phyloP scores from a whole-genome alignment of 2,888 invertebrate species.

The Ephialtes manifestator region DNA sequence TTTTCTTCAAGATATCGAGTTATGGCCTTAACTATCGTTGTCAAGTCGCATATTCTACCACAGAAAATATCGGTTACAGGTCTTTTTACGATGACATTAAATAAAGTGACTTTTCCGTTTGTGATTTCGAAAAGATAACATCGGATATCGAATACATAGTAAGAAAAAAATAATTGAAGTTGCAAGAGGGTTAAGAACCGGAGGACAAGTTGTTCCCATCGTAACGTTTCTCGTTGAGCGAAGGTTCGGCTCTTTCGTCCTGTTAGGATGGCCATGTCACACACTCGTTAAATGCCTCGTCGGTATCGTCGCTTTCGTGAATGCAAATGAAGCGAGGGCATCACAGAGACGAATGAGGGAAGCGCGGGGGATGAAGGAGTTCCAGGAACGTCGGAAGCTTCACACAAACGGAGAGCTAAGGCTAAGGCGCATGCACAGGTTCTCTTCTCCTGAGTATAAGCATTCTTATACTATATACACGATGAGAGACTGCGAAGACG shows the following conservation, averaged over 20 bases:
- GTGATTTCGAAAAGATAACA: too few relatives aligned
- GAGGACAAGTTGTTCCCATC: neutral
- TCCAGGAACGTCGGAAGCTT: constrained; percentile 76
- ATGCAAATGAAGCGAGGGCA: constrained; percentile 76
- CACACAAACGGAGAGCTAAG: constrained; percentile 66
- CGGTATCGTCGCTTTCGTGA: constrained; percentile 72
- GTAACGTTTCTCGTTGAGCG: constrained; percentile 24
- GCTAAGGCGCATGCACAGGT: constrained; percentile 61
- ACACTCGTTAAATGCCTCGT: constrained; percentile 62
- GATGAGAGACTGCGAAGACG: constrained; percentile 53
- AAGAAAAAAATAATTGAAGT: neutral
- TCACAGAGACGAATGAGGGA: constrained; percentile 21
- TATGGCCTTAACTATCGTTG: too few relatives aligned
- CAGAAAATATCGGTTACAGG: too few relatives aligned
- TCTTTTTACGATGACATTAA: too few relatives aligned
- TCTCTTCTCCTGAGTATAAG: constrained; percentile 29
- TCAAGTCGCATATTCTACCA: too few relatives aligned
- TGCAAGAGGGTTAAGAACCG: neutral
- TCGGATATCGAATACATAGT: too few relatives aligned
- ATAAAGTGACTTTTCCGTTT: too few relatives aligned
- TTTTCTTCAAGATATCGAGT: too few relatives aligned
- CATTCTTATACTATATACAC: constrained; percentile 33
- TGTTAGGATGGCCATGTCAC: constrained; percentile 48
- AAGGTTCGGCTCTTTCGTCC: constrained; percentile 34
- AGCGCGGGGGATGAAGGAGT: constrained; percentile 59